phyloP scores from a whole-genome alignment of 2,797 vertebrate species.

The Syngnathus rostellatus region DNA sequence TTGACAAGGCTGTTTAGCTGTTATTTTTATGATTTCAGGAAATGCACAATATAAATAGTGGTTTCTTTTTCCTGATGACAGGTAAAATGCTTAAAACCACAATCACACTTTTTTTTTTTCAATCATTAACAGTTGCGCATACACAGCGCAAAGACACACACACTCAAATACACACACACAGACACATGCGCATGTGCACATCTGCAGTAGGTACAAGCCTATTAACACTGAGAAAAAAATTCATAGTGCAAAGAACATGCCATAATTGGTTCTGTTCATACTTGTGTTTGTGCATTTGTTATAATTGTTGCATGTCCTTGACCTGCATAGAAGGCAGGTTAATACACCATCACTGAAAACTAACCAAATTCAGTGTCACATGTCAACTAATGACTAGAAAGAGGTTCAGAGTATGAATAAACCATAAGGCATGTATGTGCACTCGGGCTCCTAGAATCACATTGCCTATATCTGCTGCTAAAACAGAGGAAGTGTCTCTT shows the following conservation, averaged over 20 bases:
- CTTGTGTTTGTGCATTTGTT: too few species aligned
- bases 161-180: constrained; percentile 4
- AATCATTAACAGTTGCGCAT: constrained; percentile 39
- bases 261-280: too few species aligned
- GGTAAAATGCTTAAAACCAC: constrained; percentile 33
- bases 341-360: background rate
- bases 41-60: constrained; percentile 42
- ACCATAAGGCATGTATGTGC: background rate
- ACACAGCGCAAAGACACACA: constrained; percentile 8
- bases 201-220: too few species aligned
- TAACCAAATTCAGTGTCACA: background rate
- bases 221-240: too few species aligned
- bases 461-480: background rate
- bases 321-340: background rate
- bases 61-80: constrained; percentile 43
- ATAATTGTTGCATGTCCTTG: too few species aligned
- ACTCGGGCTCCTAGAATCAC: background rate
- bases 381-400: constrained; percentile 1
- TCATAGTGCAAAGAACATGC: too few species aligned
- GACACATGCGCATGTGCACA: too few species aligned
- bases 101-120: constrained; percentile 49
- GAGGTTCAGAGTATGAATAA: background rate
- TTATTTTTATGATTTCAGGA: constrained; percentile 36
- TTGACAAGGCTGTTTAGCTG: constrained; percentile 21
- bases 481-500: too few species aligned